Percentiles rank a stretch among this genome's conserved stretches.
phyloP scores from a whole-genome alignment of 2,797 vertebrate species.

The Eulemur coronatus region DNA sequence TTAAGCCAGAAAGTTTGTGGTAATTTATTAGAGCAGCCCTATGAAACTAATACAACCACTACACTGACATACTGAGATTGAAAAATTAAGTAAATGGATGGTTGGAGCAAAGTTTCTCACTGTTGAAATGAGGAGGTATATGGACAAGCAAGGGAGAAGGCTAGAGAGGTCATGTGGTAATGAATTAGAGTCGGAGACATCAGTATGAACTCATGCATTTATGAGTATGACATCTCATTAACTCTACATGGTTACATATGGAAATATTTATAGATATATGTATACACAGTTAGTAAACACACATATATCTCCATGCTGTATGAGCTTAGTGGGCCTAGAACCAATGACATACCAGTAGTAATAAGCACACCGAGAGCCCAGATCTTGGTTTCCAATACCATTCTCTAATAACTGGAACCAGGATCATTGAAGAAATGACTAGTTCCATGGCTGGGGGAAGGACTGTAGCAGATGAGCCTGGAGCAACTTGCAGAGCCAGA shows the following conservation, averaged over 20 bases:
- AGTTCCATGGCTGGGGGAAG: not conserved
- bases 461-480: not conserved
- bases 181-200: not conserved
- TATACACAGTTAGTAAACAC: not conserved
- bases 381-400: not conserved
- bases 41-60: not conserved
- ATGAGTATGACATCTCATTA: not conserved
- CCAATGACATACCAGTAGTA: not conserved
- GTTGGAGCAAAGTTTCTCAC: not conserved
- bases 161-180: not conserved
- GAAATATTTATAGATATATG: not conserved
- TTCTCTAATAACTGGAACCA: not conserved
- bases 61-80: not conserved
- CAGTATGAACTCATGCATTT: not conserved
- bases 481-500: not conserved
- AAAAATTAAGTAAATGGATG: not conserved
- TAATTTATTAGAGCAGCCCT: not conserved
- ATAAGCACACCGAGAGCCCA: not conserved
- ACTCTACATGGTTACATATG: not conserved
- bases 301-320: not conserved
- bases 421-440: not conserved
- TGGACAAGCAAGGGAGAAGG: not conserved
- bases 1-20: not conserved
- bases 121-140: not conserved
- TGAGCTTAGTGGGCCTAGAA: not conserved